Percentiles rank a stretch among this genome's conserved stretches.
phyloP scores from a whole-genome alignment of 2,113 vertebrate species.

The Gadus chalcogrammus region DNA sequence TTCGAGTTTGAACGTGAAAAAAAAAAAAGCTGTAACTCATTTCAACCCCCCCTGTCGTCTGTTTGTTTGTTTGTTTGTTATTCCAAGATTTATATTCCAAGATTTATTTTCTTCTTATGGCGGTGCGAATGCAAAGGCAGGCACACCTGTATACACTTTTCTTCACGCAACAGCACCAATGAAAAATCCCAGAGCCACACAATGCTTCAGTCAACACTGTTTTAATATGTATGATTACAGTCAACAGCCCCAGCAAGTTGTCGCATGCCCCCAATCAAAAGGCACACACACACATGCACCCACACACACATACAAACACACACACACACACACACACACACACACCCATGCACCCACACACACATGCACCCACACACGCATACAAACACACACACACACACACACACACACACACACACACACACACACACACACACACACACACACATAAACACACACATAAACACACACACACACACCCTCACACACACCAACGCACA shows the following conservation, averaged over 20 bases:
- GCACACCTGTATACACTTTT: neutral
- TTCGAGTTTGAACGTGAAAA: conserved; percentile 35
- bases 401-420: no score
- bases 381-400: no score
- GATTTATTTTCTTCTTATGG: no score
- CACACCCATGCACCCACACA: no score
- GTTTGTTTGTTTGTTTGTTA: conserved; percentile 44
- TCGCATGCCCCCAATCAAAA: conserved; percentile 43
- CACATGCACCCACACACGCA: no score
- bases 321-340: conserved; percentile 36
- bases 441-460: no score
- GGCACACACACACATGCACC: conserved; percentile 21
- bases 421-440: no score
- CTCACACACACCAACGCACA: no score
- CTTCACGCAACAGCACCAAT: conserved; percentile 27
- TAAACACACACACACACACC: no score
- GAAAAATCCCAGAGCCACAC: conserved; percentile 39
- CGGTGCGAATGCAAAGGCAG: no score
- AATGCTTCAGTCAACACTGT: conserved; percentile 46
- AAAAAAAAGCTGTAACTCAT: conserved; percentile 42
- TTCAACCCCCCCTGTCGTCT: conserved; percentile 17
- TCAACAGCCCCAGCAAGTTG: conserved; percentile 45
- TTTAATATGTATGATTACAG: conserved; percentile 47
- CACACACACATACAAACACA: conserved; percentile 22
- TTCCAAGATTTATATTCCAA: conserved; percentile 32